Percentiles rank a stretch among this genome's conserved stretches.
These are phyloP conservation scores for Patella pellucida DNA, from an alignment of 2,888 invertebrate species.

Conservation along the genomic window DNA sequence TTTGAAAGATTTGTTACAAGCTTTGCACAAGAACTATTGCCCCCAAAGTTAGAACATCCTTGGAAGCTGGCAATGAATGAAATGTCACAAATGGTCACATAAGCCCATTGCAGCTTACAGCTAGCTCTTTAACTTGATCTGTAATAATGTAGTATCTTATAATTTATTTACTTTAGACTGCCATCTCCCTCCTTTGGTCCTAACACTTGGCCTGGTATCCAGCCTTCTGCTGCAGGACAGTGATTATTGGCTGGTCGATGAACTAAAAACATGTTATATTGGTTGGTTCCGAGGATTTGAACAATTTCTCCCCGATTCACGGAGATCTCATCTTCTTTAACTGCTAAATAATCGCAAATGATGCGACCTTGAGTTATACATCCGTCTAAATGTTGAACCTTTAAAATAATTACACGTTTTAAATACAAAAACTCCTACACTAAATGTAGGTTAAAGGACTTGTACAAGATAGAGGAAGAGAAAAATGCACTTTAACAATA, in stretches of 20 bases:
- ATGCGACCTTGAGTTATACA: conserved; percentile 56
- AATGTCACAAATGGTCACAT: not conserved
- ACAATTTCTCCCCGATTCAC: conserved; percentile 70
- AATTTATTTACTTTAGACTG: conserved; percentile 53
- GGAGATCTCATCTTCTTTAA: conserved; percentile 71
- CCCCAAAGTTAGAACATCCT: too few species aligned
- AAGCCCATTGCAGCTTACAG: not conserved
- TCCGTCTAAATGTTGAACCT: conserved; percentile 22
- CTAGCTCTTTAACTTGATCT: not conserved
- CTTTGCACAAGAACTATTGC: too few species aligned
- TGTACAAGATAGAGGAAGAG: too few species aligned
- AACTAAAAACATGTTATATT: conserved; percentile 66
- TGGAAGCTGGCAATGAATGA: not conserved
- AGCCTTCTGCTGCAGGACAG: conserved; percentile 70
- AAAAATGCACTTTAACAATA: too few species aligned
- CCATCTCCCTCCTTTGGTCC: conserved; percentile 59
- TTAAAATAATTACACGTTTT: too few species aligned
- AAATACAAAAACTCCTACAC: too few species aligned
- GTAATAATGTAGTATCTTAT: not conserved
- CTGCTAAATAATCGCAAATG: conserved; percentile 68
- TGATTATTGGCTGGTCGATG: conserved; percentile 63
- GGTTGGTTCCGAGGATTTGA: conserved; percentile 69
- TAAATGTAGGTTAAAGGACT: too few species aligned
- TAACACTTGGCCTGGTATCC: conserved; percentile 68
- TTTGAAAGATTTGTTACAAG: too few species aligned